Conservation (phyloP, 2,797 vertebrate species). For the Thaleichthys pacificus region DNA sequence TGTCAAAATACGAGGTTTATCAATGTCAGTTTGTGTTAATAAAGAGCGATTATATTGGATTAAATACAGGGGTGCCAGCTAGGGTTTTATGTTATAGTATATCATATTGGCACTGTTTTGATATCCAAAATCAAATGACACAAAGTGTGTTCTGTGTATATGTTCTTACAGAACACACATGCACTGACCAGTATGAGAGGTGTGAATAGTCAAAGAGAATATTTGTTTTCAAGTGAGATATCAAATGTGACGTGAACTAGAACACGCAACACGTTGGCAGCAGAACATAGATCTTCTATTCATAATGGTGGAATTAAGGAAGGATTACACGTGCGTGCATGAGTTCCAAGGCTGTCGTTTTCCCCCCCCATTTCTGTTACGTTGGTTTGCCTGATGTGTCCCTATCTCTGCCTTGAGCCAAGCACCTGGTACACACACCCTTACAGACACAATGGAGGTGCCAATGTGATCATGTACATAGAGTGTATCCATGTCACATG, state of each 20-base stretch:
- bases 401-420: background rate
- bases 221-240: too few species aligned
- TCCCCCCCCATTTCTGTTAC: background rate
- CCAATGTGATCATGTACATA: conserved; percentile 12
- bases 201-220: too few species aligned
- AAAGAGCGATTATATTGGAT: too few species aligned
- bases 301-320: background rate
- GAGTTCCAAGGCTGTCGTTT: background rate
- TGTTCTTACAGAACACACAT: too few species aligned
- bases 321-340: background rate
- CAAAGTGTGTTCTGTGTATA: too few species aligned
- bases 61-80: too few species aligned
- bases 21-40: too few species aligned
- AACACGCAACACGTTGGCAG: conserved; percentile 1
- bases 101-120: too few species aligned
- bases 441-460: conserved; percentile 4
- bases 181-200: too few species aligned
- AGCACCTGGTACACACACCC: background rate
- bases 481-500: background rate
- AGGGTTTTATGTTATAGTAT: too few species aligned
- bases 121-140: too few species aligned
- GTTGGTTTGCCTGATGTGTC: background rate
- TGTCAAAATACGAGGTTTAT: too few species aligned
- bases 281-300: background rate
- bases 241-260: background rate